Evolutionary conservation across 1,140 invertebrate species (phyloP), one percentile per base, ranked within the genome.

Genomic region (Coptotermes formosanus): DNA sequence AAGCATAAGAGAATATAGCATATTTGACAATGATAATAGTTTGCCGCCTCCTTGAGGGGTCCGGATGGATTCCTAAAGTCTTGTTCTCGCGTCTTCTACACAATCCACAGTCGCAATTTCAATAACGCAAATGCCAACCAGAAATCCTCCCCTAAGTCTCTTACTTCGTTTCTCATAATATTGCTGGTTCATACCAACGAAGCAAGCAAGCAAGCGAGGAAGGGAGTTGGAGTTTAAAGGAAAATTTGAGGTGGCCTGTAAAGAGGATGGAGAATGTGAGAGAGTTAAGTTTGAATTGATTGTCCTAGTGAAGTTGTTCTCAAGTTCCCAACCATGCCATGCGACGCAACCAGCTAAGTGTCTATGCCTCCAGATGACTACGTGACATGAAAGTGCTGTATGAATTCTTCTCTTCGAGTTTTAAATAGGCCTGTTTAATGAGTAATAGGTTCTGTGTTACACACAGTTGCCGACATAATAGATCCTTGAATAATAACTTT

Each of bases 91-190:
- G n/a, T 75, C 64, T 75, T 75, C 64, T 75, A 75, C n/a, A 75
- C 64, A 75, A 75, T 75, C 64, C 16, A 75, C 25, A 75, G 64
- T 75, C 25, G 64, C 64, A 75, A 75, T 75, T 75, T 75, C 64
- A 75, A 75, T 75, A 75, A 75, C n/a, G 64, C 64, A 75, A 64
- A 64, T 64, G 59, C 59, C 59, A 64, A 19, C 21, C 59, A 64
- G 59, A 64, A 16, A 25, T 75, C 64, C n/a, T 30, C n/a, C 25
- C 64, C n/a, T 75, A 25, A 25, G 2, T 75, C 64, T 75, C 25
- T 75, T 25, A 8, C 64, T 3, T 75, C 64, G 14, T 75, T 30
- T 30, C 64, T 75, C 64, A 30, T 30, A 75, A 3, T 75, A 75
- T 75, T 25, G 64, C 25, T 75, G n/a, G 64, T 75, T 75, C 64